phyloP scores from a whole-genome alignment of 2,113 vertebrate genomes.

The Regulus satrapa region DNA sequence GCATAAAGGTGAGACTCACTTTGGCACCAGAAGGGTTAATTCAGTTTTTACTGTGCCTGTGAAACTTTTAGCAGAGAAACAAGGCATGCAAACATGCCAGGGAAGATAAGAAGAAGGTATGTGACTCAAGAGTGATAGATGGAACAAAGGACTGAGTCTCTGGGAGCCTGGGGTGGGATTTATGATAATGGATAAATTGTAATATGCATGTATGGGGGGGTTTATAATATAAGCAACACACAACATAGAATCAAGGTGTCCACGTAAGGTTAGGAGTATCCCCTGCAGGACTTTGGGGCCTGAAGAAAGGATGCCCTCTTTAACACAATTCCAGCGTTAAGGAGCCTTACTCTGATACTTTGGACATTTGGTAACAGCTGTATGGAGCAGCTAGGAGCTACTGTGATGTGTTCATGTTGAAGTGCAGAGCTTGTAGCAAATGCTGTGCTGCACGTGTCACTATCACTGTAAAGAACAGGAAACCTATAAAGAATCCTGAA shows the following conservation, averaged over 20 bases:
- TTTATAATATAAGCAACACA: not conserved
- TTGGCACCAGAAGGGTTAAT: not conserved
- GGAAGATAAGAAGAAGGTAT: not conserved
- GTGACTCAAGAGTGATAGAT: not conserved
- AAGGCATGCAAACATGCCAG: not conserved
- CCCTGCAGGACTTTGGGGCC: not conserved
- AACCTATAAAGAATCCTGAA: not conserved
- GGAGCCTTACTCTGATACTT: not conserved
- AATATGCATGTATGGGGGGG: not conserved
- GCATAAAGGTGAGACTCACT: constrained; percentile 37
- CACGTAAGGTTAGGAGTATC: not conserved
- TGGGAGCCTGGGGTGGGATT: not conserved
- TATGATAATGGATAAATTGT: not conserved
- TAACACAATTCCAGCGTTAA: not conserved
- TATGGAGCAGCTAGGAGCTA: not conserved
- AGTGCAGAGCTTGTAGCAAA: not conserved
- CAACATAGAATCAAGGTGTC: rapidly evolving
- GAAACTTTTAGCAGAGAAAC: not conserved
- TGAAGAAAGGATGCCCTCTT: not conserved
- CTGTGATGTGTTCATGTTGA: not conserved
- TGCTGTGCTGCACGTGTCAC: not conserved
- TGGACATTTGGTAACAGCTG: not conserved
- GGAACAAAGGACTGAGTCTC: not conserved
- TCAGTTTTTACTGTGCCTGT: not conserved
- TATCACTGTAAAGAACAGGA: not conserved